Evolutionary conservation across 2,797 vertebrate species (phyloP).

Genomic region (Lycodopsis pacificus): DNA sequence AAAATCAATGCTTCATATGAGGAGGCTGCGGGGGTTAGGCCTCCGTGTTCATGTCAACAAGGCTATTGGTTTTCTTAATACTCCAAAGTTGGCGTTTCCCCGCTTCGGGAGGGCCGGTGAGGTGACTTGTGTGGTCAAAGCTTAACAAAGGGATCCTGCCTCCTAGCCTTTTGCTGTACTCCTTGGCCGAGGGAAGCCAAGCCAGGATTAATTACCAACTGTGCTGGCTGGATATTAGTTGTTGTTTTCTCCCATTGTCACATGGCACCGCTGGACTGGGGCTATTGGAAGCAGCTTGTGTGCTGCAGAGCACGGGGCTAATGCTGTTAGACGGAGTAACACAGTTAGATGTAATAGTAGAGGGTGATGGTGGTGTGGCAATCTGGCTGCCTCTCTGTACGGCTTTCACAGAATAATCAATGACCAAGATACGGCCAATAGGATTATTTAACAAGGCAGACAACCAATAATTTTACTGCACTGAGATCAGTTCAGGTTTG

Average conservation of each 20-base stretch:
- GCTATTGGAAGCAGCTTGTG: conserved; percentile 68
- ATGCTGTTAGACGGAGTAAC: conserved; percentile 73
- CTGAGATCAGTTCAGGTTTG: background rate
- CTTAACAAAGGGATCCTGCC: conserved; percentile 92
- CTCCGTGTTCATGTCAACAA: conserved; percentile 99
- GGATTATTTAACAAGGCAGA: conserved; percentile 37
- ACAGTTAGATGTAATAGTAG: conserved; percentile 60
- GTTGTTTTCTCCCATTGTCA: conserved; percentile 81
- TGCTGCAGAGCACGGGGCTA: conserved; percentile 58
- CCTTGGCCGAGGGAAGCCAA: conserved; percentile 73
- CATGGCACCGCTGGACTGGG: conserved; percentile 64
- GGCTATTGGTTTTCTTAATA: conserved; percentile 99
- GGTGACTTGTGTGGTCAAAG: conserved; percentile 94
- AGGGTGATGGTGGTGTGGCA: conserved; percentile 42
- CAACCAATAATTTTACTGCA: conserved; percentile 1
- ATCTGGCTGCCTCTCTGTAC: conserved; percentile 47
- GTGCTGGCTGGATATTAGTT: conserved; percentile 82
- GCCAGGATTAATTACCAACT: conserved; percentile 86
- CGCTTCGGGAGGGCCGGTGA: conserved; percentile 86
- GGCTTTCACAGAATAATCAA: conserved; percentile 54
- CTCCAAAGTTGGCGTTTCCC: conserved; percentile 97
- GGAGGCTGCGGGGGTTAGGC: conserved; percentile 98
- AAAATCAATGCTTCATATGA: conserved; percentile 99
- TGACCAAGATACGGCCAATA: conserved; percentile 22
- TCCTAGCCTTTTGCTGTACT: conserved; percentile 81